Percentiles rank a stretch among this genome's conserved stretches.
Conservation (phyloP, 2,113 vertebrate species). For the Corvus hawaiiensis region DNA sequence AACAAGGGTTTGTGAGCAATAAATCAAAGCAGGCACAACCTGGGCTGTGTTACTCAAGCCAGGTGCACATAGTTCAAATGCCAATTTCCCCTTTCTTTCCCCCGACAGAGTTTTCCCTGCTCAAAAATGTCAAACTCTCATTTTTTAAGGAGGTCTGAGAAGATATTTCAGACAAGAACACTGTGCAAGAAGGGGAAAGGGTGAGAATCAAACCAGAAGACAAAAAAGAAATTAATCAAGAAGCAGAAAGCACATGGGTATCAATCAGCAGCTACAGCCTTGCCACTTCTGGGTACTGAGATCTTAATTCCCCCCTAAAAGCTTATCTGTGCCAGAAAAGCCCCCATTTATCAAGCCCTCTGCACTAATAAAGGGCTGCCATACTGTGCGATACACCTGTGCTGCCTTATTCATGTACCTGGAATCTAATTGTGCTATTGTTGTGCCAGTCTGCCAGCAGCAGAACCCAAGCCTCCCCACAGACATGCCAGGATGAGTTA, state of each 20-base stretch:
- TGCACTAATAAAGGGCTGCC: not conserved
- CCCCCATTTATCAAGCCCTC: not conserved
- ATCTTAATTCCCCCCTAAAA: not conserved
- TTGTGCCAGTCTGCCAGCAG: not conserved
- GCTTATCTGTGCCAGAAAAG: not conserved
- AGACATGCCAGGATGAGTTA: not conserved
- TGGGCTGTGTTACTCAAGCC: not conserved
- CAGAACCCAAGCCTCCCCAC: not conserved
- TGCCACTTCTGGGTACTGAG: not conserved
- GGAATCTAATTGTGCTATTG: not conserved
- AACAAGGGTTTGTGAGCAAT: not conserved
- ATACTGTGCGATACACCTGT: not conserved
- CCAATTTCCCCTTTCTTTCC: not conserved
- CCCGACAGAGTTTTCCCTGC: accelerated
- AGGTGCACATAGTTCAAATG: not conserved
- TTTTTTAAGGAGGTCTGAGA: not conserved
- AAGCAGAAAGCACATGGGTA: accelerated
- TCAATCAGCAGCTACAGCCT: not conserved
- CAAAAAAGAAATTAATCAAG: not conserved
- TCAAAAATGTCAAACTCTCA: not conserved
- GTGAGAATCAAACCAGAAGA: not conserved
- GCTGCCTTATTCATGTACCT: not conserved
- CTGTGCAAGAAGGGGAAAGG: not conserved
- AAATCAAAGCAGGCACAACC: not conserved
- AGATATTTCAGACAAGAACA: not conserved